Base-by-base conservation (phyloP, 1,140 invertebrate genomes). In the Hypsibius dujardini region DNA sequence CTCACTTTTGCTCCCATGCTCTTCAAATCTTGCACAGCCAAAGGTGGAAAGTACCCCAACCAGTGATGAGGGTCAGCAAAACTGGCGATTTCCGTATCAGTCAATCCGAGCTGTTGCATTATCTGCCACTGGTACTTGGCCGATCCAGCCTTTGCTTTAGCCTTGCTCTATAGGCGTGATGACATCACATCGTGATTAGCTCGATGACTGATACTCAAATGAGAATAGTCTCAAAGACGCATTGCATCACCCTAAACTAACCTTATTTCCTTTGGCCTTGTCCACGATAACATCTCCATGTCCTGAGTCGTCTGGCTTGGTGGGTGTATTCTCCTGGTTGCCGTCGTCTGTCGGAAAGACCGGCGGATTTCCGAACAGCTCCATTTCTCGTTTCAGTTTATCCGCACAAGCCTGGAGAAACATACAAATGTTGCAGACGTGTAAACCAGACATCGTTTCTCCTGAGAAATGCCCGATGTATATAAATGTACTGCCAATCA, bases 111-210 rank as follows among this genome's bases (percentile, higher is more conserved):
- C 78, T 88, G 88, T 78, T 88, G 82, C 96, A 99, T 99, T 70
- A 99, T 99, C 79, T 98, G 88, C 95, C 95, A 99, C 77, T 99
- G 96, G 78, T 90, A 98, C 79, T 95, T 97, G 0, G 87, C 85
- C 3, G 81, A 76, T 0, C 88, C 91, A 14, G 88, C 82, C 82
- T 99, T 99, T 1, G 95, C 94, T 1, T 87, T 84, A n/a, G 89
- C 90, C 84, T 99, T 99, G 79, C 92, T 96, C 86, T 89, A 77
- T 70, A 79, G 78, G 7, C 69, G 74, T 28, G 28, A 28, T 28
- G 28, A 28, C 28, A 28, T 28, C 28, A 28, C 28, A 28, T 28
- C 28, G 28, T 28, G 28, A 0, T 76, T 47, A 74, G 45, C 14
- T 70, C 7, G 50, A 56, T 56, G 50, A 56, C 7, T 28, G 28